phyloP scores from a whole-genome alignment of 2,797 vertebrate species.

The Tolypeutes matacus region DNA sequence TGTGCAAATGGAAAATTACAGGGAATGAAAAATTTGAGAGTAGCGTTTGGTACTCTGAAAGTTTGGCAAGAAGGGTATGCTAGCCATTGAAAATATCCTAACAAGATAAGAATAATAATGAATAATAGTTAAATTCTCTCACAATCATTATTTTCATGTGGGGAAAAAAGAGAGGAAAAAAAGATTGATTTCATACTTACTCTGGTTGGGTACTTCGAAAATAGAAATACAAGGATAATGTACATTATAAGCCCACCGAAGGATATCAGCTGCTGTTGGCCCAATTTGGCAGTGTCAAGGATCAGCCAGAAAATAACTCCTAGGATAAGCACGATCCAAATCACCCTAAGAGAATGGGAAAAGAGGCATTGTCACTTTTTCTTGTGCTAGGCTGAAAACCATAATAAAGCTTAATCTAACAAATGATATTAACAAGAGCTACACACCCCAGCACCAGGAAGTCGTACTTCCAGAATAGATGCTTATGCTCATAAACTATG shows the following conservation, averaged over 20 bases:
- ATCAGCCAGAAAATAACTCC: constrained; percentile 89
- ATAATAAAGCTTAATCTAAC: background rate
- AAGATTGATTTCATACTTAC: constrained; percentile 85
- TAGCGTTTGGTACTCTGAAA: background rate
- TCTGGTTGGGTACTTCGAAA: constrained; percentile 93
- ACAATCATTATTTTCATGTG: background rate
- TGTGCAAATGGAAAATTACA: constrained; percentile 28
- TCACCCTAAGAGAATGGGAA: constrained; percentile 86
- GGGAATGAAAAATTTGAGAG: constrained; percentile 7
- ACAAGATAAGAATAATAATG: background rate
- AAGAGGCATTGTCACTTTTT: background rate
- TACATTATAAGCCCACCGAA: constrained; percentile 91
- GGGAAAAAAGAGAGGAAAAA: background rate
- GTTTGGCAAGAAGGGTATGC: background rate
- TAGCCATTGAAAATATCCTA: background rate
- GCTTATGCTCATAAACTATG: background rate
- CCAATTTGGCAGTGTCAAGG: constrained; percentile 90
- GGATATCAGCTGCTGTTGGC: constrained; percentile 91
- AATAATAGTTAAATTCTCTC: background rate
- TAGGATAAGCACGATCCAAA: constrained; percentile 82
- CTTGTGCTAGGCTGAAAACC: background rate
- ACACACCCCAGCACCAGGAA: background rate
- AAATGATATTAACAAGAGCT: background rate
- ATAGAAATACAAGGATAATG: constrained; percentile 89
- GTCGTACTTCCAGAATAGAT: background rate